These are phyloP conservation scores for Neotoxoptera formosana DNA, from an alignment of 1,140 invertebrate genomes.

Conservation along the genomic window DNA sequence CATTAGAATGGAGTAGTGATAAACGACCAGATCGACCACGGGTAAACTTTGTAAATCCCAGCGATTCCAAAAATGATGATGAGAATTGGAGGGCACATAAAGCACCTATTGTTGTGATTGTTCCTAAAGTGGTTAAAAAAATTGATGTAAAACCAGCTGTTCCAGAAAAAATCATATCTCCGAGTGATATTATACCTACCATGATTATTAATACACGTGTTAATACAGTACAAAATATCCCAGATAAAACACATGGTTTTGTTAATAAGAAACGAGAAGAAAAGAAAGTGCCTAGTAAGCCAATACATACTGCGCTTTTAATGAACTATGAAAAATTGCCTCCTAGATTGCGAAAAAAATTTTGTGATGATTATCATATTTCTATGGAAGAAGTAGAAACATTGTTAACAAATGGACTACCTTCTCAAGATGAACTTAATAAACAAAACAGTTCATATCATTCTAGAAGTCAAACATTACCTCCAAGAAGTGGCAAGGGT, in stretches of 20 bases:
- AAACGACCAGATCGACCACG: slow-evolving; percentile 48
- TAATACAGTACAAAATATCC: slow-evolving; percentile 7
- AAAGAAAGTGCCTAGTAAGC: slow-evolving; percentile 62
- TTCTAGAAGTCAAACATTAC: slow-evolving; percentile 49
- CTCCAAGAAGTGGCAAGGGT: slow-evolving; percentile 47
- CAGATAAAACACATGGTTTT: slow-evolving; percentile 12
- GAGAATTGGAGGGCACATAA: slow-evolving; percentile 64
- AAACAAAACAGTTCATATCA: slow-evolving; percentile 39
- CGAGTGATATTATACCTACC: slow-evolving; percentile 64
- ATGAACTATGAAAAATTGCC: slow-evolving; percentile 65
- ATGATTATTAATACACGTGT: slow-evolving; percentile 33
- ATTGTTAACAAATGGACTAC: slow-evolving; percentile 51
- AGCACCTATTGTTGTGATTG: slow-evolving; percentile 69
- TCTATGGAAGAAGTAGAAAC: slow-evolving; percentile 40
- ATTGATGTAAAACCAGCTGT: slow-evolving; percentile 68
- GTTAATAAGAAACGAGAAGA: slow-evolving; percentile 40
- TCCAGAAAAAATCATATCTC: slow-evolving; percentile 64
- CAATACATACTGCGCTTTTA: slow-evolving; percentile 59
- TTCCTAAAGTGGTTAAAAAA: slow-evolving; percentile 65
- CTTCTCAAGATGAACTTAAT: slow-evolving; percentile 44
- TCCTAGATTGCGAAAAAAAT: slow-evolving; percentile 68
- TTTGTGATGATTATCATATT: slow-evolving; percentile 65
- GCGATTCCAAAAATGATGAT: slow-evolving; percentile 63
- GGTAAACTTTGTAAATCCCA: slow-evolving; percentile 51
- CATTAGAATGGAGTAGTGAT: slow-evolving; percentile 48